These are phyloP conservation scores for Plebejus melissa DNA, from an alignment of 2,888 invertebrate species.

Conservation along the genomic window DNA sequence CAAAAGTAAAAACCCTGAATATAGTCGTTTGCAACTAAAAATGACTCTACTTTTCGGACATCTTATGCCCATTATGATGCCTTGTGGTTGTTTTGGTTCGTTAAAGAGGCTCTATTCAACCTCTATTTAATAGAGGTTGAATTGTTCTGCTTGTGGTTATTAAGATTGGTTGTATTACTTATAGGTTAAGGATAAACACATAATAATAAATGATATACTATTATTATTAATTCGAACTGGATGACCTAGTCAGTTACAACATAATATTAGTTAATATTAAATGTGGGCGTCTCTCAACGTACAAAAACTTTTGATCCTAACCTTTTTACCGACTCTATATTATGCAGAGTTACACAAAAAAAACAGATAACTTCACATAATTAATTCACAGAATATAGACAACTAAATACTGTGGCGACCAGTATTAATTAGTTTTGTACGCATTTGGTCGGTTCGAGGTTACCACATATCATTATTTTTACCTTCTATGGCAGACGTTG, in stretches of 20 bases:
- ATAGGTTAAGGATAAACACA: no score
- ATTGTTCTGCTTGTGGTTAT: no score
- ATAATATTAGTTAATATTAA: background rate
- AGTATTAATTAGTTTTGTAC: slow-evolving; percentile 34
- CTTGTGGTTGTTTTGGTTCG: no score
- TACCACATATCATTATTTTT: slow-evolving; percentile 39
- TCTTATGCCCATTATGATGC: no score
- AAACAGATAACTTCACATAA: background rate
- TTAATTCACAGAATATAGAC: background rate
- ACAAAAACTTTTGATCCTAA: background rate
- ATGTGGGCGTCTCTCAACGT: slow-evolving; percentile 2
- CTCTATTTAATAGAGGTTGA: no score
- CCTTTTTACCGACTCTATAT: background rate
- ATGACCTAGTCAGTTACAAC: background rate
- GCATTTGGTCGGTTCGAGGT: slow-evolving; percentile 32
- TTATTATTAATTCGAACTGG: no score
- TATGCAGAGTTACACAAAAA: background rate
- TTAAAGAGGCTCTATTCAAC: no score
- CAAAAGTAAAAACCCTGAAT: no score
- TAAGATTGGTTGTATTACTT: no score
- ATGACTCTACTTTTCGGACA: no score
- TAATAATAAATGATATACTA: no score
- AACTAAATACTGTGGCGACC: slow-evolving; percentile 28
- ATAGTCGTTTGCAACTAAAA: no score
- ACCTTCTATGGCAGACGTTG: slow-evolving; percentile 38